Conservation (phyloP, 2,113 vertebrate genomes). For the Dromas ardeola region DNA sequence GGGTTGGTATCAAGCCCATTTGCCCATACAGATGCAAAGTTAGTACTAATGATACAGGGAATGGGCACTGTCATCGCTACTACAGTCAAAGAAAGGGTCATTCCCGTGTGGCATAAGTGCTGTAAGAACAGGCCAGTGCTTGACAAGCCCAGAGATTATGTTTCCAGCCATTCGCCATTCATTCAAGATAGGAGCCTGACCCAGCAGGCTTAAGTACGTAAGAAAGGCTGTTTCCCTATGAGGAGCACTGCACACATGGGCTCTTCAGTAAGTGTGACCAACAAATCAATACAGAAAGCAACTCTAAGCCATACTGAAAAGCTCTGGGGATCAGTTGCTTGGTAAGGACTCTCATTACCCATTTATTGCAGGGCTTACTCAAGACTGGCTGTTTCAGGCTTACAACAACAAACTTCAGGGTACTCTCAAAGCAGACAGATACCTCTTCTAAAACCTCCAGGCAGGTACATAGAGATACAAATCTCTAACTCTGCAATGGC, state of each 20-base stretch:
- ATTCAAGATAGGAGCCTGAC: neutral
- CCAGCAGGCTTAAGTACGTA: neutral
- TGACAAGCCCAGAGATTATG: neutral
- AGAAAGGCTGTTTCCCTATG: neutral
- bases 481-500: slow-evolving; percentile 22
- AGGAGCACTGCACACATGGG: neutral
- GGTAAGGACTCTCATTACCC: neutral
- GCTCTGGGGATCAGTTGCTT: neutral
- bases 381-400: neutral
- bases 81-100: neutral
- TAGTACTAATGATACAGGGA: neutral
- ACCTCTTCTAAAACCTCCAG: neutral
- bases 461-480: neutral
- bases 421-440: neutral
- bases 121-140: neutral
- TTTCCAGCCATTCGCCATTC: neutral
- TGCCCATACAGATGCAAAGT: neutral
- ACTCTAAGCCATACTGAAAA: neutral
- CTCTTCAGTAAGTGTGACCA: neutral
- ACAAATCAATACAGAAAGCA: neutral
- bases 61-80: neutral
- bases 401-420: neutral
- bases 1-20: slow-evolving; percentile 20
- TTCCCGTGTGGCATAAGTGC: neutral
- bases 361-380: neutral